Evolutionary conservation across 1,140 invertebrate genomes (phyloP), one percentile per base, ranked within the genome.

Genomic region (Solenopsis fugax): DNA sequence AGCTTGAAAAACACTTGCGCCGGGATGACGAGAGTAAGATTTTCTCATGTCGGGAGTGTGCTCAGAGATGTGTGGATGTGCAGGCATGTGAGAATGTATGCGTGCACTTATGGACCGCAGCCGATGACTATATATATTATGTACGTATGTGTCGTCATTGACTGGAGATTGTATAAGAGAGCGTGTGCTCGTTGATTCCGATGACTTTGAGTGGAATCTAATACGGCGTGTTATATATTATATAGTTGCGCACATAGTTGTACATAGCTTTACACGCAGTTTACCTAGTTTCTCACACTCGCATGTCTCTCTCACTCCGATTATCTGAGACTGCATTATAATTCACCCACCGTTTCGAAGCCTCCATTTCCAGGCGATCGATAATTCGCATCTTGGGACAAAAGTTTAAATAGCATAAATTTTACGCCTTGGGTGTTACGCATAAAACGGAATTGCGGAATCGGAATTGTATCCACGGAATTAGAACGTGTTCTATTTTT

Each of bases 401-500:
- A 65, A 48, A 34, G 7, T 65, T 29, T 64, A 2, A 16, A 29
- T 29, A 5, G 24, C 10, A 2, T 34, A 45, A 64, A 64, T 64
- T 50, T 52, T 48, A 10, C 18, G 29, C 4, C 18, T 16, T 45
- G 58, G 65, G 6, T 4, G 24, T 65, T 50, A 34, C 18, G 13
- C 18, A 37, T 7, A 13, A 34, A 21, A 34, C 18, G 37, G 34
- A 77, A 62, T 77, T 45, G 56, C 75, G 41, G 75, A 77, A 62
- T 77, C 58, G 24, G 75, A 76, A 62, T 77, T 77, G 58, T 45
- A 29, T 77, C 10, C 41, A 12, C 24, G 24, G 60, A 78, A 78
- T 78, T 78, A 48, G 76, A 78, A 13, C 77, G 34, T 18, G 50
- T 81, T 81, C 64, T 81, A 69, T 81, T 81, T 81, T 81, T 52